Base-by-base conservation (phyloP, 2,113 vertebrate species). In the Alces alces region DNA sequence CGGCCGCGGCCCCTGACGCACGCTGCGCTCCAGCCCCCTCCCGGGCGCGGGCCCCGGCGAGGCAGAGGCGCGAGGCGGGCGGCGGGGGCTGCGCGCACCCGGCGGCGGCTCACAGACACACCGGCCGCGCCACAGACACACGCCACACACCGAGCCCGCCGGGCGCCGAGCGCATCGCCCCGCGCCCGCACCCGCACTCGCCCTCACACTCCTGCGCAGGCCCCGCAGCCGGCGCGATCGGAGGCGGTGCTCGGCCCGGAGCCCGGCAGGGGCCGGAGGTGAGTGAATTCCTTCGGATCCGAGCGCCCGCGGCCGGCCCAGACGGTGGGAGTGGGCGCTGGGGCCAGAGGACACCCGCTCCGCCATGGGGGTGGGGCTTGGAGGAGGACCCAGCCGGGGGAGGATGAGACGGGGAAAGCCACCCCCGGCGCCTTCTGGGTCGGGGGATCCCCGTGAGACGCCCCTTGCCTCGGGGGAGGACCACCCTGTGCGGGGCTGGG, bases 81-180 rank as follows among this genome's bases (percentile, higher is more conserved):
- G 96, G 97, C 80, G 17, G 95, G 27, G 93, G 88, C 91, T 88
- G 57, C 93, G 90, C 94, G 55, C 73, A 43, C 60, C 17, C 73
- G 61, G 83, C 50, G 55, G 93, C 83, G 94, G 70, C 30, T 70
- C n/a, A 9, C 97, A 95, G 90, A 97, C 96, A 95, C 92, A 57
- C 96, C 43, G 96, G 95, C 91, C 98, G 80, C 97, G 95, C 98
- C 98, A 92, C 95, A 90, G 95, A 95, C 97, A 97, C 97, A 96
- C 96, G 94, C 82, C 98, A 88, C 91, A 96, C 97, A 76, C 95
- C 84, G 96, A 97, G 91, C 95, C 88, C 73, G n/a, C 91, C 64
- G 47, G 95, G 86, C 93, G 64, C 96, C 90, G 95, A 95, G 95
- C 97, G 88, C 97, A 14, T 96, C 94, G 45, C 96, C 30, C 79